phyloP scores from a whole-genome alignment of 2,888 invertebrate genomes.

The Agrotis exclamationis region DNA sequence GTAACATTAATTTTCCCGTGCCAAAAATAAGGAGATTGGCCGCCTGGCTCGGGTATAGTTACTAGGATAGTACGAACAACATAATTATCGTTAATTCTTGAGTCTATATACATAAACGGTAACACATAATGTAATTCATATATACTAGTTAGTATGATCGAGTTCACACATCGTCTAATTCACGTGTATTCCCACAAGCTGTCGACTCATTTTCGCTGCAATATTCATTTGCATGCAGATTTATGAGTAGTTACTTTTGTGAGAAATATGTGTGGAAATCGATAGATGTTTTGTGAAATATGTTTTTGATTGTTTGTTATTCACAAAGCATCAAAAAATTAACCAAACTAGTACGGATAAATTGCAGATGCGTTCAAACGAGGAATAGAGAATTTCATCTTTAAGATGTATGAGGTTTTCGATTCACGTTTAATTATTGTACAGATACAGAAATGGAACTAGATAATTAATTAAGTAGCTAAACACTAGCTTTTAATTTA shows the following conservation, averaged over 20 bases:
- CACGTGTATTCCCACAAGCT: conserved; percentile 55
- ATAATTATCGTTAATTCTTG: background rate
- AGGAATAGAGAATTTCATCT: too few relatives aligned
- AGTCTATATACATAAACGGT: background rate
- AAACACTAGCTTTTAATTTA: too few relatives aligned
- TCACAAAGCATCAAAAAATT: background rate
- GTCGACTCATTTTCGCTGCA: conserved; percentile 55
- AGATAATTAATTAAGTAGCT: too few relatives aligned
- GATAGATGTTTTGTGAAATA: conserved; percentile 21
- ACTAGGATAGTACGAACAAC: background rate
- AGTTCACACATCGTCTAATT: conserved; percentile 58
- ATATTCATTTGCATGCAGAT: conserved; percentile 60
- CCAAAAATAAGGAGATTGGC: background rate
- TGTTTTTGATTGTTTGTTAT: conserved; percentile 9
- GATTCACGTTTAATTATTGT: too few relatives aligned
- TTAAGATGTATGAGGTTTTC: too few relatives aligned
- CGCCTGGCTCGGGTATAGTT: background rate
- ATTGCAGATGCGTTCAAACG: too few relatives aligned
- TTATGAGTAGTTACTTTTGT: conserved; percentile 44
- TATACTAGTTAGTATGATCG: conserved; percentile 26
- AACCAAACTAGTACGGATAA: background rate
- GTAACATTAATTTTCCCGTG: too few relatives aligned
- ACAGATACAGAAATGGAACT: too few relatives aligned
- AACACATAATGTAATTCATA: conserved; percentile 23
- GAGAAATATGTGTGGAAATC: conserved; percentile 45